These are phyloP conservation scores for Myxocyprinus asiaticus DNA, from an alignment of 2,113 vertebrate species.

Conservation along the genomic window DNA sequence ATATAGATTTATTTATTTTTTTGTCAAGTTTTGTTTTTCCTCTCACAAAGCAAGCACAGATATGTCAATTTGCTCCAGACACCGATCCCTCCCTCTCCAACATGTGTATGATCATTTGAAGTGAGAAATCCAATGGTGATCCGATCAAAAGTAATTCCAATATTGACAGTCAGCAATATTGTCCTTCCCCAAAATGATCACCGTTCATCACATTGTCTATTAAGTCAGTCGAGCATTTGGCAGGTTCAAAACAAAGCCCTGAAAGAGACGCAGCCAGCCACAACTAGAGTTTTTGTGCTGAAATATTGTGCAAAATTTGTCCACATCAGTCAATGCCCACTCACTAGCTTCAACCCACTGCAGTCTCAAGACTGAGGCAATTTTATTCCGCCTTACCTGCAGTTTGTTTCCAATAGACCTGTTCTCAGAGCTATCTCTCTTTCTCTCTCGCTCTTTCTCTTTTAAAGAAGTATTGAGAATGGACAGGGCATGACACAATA, in stretches of 20 bases:
- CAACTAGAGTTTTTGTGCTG: conserved; percentile 23
- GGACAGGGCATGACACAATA: conserved; percentile 59
- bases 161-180: conserved; percentile 59
- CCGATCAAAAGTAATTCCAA: conserved; percentile 53
- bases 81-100: conserved; percentile 8
- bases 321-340: conserved; percentile 45
- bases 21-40: conserved; percentile 18
- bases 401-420: neutral
- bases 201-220: conserved; percentile 58
- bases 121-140: conserved; percentile 59
- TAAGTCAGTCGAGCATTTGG: conserved; percentile 57
- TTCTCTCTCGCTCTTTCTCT: neutral
- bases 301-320: conserved; percentile 43
- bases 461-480: neutral
- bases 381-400: neutral
- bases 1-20: too few species aligned
- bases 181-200: conserved; percentile 49
- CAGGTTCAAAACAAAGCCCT: conserved; percentile 47
- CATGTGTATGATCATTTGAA: conserved; percentile 11
- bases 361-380: neutral
- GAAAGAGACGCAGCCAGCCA: neutral
- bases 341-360: conserved; percentile 14
- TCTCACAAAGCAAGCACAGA: conserved; percentile 38
- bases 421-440: neutral
- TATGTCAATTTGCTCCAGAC: conserved; percentile 49